A percentile compares a stretch with the other conserved stretches of the same genome.
Evolutionary conservation across 1,140 invertebrate genomes (phyloP).

Genomic region (Pseudomyrmex concolor): DNA sequence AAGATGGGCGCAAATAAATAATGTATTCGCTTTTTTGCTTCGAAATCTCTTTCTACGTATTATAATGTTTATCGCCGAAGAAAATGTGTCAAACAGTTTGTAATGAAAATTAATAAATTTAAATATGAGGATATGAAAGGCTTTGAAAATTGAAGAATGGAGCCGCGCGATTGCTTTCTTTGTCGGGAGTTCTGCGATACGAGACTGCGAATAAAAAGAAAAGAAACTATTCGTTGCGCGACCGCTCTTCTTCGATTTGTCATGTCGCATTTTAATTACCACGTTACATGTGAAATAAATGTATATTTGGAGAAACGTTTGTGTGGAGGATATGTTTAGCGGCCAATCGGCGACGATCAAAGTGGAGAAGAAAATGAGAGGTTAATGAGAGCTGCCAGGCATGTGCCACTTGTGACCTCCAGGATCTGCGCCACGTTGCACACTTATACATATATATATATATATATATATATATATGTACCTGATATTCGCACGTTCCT

Average conservation of each 20-base stretch:
- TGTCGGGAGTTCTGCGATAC: too few species aligned
- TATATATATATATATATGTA: too few species aligned
- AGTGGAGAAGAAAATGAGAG: slow-evolving; percentile 73
- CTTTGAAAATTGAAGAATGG: too few species aligned
- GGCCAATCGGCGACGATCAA: slow-evolving; percentile 71
- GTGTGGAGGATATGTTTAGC: slow-evolving; percentile 73
- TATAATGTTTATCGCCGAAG: too few species aligned
- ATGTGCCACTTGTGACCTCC: slow-evolving; percentile 72
- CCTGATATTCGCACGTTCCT: neutral
- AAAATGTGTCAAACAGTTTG: too few species aligned
- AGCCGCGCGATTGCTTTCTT: too few species aligned
- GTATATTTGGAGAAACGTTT: slow-evolving; percentile 48
- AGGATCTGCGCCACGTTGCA: slow-evolving; percentile 47
- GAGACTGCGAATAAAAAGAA: neutral
- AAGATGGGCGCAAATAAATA: neutral
- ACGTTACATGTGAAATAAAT: slow-evolving; percentile 57
- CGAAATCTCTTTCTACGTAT: neutral
- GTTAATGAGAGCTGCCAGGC: slow-evolving; percentile 74
- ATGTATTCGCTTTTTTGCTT: neutral
- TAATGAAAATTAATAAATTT: too few species aligned
- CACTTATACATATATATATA: too few species aligned
- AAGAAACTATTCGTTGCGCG: neutral
- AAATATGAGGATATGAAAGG: too few species aligned
- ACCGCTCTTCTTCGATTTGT: neutral
- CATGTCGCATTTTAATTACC: slow-evolving; percentile 29